Conservation (phyloP, 2,888 invertebrate species). For the Metellina segmentata region DNA sequence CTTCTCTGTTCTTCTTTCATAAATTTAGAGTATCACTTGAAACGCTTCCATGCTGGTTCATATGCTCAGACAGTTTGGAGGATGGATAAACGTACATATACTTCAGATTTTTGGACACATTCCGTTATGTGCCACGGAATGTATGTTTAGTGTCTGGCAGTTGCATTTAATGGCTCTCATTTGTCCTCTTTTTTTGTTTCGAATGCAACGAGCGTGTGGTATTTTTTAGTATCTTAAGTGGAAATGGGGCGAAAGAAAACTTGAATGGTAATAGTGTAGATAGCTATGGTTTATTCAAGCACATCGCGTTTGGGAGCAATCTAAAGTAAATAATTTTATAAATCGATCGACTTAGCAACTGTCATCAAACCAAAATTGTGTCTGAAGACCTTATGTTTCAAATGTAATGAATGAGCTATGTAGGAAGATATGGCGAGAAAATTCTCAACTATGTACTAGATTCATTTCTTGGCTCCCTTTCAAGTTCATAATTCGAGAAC, state of each 20-base stretch:
- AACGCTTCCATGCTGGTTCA: constrained; percentile 27
- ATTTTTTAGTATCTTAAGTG: background rate
- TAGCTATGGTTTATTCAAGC: background rate
- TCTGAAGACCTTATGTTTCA: too few species aligned
- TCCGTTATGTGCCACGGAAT: constrained; percentile 12
- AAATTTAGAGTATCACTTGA: constrained; percentile 61
- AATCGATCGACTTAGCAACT: too few species aligned
- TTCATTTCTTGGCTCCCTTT: too few species aligned
- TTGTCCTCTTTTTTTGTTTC: background rate
- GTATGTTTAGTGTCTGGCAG: constrained; percentile 54
- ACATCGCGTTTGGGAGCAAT: background rate
- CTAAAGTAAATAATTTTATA: too few species aligned
- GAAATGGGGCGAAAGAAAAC: background rate
- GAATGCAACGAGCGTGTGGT: too few species aligned
- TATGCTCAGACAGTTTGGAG: constrained; percentile 34
- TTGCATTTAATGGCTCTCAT: constrained; percentile 36
- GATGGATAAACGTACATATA: constrained; percentile 36
- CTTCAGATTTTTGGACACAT: constrained; percentile 11
- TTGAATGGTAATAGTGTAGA: background rate
- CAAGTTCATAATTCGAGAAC: too few species aligned
- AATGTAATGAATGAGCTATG: too few species aligned
- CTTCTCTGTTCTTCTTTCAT: constrained; percentile 40
- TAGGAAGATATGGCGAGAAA: too few species aligned
- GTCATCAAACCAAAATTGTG: too few species aligned
- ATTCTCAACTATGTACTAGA: too few species aligned